Evolutionary conservation across 2,888 invertebrate genomes (phyloP).

Genomic region (Stegana nigrithorax): DNA sequence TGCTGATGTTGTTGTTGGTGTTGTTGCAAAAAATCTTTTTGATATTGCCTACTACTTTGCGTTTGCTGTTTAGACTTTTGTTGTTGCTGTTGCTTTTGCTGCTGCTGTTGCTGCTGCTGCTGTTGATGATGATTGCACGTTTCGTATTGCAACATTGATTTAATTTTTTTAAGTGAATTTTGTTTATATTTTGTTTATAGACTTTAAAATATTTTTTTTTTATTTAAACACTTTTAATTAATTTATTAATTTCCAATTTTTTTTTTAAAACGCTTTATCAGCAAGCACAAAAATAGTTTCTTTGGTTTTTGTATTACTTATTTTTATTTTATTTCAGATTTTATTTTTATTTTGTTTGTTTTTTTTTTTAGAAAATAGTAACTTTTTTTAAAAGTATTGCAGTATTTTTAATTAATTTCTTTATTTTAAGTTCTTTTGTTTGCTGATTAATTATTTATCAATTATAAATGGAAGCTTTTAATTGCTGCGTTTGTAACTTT

Average conservation of each 20-base stretch:
- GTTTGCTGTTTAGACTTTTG: slow-evolving; percentile 27
- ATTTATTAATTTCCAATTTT: no score
- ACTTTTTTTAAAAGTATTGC: slow-evolving; percentile 39
- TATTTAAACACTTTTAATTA: no score
- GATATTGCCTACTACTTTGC: no score
- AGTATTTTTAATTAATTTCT: slow-evolving; percentile 37
- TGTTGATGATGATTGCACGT: slow-evolving; percentile 44
- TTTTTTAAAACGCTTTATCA: slow-evolving; percentile 16
- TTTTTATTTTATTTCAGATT: slow-evolving; percentile 13
- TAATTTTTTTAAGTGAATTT: slow-evolving; percentile 12
- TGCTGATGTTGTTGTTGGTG: slow-evolving; percentile 36
- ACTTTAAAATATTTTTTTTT: slow-evolving; percentile 31
- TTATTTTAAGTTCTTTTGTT: slow-evolving; percentile 29
- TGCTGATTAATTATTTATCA: slow-evolving; percentile 17
- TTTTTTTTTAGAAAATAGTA: slow-evolving; percentile 48
- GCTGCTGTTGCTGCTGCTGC: slow-evolving; percentile 39
- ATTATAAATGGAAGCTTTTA: slow-evolving; percentile 56
- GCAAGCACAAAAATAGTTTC: slow-evolving; percentile 16
- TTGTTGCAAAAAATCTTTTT: no score
- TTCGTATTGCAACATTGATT: slow-evolving; percentile 55
- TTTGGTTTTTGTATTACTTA: slow-evolving; percentile 20
- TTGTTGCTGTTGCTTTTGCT: slow-evolving; percentile 18
- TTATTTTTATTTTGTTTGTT: slow-evolving; percentile 16
- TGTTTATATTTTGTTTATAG: slow-evolving; percentile 11
- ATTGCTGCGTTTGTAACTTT: slow-evolving; percentile 58